phyloP scores from a whole-genome alignment of 2,797 vertebrate genomes.

The Avahi laniger region DNA sequence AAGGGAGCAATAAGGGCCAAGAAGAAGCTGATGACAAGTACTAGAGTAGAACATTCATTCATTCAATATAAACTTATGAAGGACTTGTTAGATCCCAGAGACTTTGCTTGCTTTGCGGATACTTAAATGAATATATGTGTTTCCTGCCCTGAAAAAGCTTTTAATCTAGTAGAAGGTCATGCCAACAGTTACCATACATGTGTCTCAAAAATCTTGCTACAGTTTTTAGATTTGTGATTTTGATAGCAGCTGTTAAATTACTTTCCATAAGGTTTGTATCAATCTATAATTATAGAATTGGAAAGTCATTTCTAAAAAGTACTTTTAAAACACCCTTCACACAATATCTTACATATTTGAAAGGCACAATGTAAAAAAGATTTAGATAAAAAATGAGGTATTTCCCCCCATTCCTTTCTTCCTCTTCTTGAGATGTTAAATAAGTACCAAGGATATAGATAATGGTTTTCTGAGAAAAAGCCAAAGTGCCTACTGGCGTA shows the following conservation, averaged over 20 bases:
- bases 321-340: neutral
- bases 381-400: neutral
- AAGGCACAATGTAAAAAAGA: neutral
- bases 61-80: neutral
- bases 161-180: neutral
- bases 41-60: neutral
- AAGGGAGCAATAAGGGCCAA: neutral
- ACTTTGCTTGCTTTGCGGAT: neutral
- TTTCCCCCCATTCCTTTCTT: neutral
- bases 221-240: slow-evolving; percentile 27
- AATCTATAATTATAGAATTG: neutral
- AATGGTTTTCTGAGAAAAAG: neutral
- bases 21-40: neutral
- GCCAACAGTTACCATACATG: neutral
- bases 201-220: neutral
- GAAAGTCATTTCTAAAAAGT: neutral
- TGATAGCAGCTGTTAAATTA: neutral
- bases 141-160: neutral
- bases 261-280: neutral
- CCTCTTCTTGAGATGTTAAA: neutral
- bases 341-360: neutral
- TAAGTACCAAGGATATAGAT: neutral
- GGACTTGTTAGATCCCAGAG: neutral
- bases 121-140: neutral
- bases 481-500: neutral